These are phyloP conservation scores for Zaprionus ornatus DNA, from an alignment of 1,140 invertebrate species.

Conservation along the genomic window DNA sequence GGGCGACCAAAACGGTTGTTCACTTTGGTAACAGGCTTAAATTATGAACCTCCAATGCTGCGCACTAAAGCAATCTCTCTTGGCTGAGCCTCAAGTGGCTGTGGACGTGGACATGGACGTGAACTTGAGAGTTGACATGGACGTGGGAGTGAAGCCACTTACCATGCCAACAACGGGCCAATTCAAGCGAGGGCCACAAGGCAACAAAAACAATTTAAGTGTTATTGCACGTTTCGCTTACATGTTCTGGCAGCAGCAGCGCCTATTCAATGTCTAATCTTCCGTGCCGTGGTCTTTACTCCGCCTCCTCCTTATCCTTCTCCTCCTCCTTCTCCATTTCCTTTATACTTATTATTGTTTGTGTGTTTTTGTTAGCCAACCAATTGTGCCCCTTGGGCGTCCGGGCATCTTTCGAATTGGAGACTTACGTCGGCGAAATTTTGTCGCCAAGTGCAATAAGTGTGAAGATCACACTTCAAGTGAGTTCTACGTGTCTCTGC, in stretches of 20 bases:
- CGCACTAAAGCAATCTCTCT: conserved; percentile 16
- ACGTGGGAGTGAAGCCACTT: conserved; percentile 25
- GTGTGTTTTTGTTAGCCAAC: conserved; percentile 27
- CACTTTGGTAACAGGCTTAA: conserved; percentile 41
- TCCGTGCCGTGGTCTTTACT: conserved; percentile 9
- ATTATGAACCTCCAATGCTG: conserved; percentile 31
- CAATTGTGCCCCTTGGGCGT: conserved; percentile 16
- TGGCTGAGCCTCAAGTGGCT: conserved; percentile 8
- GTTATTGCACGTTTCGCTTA: conserved; percentile 60
- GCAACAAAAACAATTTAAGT: conserved; percentile 54
- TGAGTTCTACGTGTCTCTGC: neutral
- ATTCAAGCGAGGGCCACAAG: conserved; percentile 25
- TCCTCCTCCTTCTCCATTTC: neutral
- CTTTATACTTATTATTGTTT: neutral
- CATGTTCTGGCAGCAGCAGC: conserved; percentile 41
- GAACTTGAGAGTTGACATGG: neutral
- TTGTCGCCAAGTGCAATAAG: conserved; percentile 54
- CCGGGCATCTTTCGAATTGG: neutral
- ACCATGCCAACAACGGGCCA: conserved; percentile 28
- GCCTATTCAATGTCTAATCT: conserved; percentile 27
- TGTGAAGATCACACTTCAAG: conserved; percentile 49
- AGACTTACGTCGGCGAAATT: conserved; percentile 22
- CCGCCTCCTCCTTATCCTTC: neutral
- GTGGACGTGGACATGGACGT: neutral
- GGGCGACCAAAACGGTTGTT: conserved; percentile 1